Base-by-base conservation (phyloP, 1,140 invertebrate genomes). In the Dinothrombium tinctorium region DNA sequence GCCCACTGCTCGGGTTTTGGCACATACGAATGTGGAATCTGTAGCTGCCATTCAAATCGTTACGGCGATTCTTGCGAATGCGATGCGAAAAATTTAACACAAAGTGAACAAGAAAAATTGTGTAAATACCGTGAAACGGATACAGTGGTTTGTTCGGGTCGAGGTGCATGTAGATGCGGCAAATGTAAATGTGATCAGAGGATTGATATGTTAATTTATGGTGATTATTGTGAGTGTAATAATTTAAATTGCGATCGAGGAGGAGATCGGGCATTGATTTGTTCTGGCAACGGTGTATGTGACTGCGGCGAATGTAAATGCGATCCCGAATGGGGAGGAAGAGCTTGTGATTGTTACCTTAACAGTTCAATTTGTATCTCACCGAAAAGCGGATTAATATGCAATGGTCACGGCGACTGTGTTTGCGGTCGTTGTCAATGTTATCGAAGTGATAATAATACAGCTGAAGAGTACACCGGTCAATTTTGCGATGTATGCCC, bases 401-500 rank as follows among this genome's bases (percentile, higher is more conserved):
- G 81, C 60, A 76, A 74, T 43, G 43, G 74, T 2, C 65, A 82
- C 57, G 87, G 87, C 11, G 64, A 56, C 59, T 59, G 67, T 64
- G 66, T 70, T 17, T 94, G 90, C 76, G 80, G 86, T 2, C 67
- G 72, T 48, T 98, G 90, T 56, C 68, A 69, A 28, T 96, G 89
- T 53, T 8, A 28, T 8, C 26, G 26, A 28, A 8, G 7, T 8
- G 7, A 28, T 8, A n/a, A n/a, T n/a, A n/a, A n/a, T n/a, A n/a
- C 26, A 7, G 26, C 7, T 28, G 26, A 28, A 28, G n/a, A 8
- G n/a, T 28, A n/a, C 7, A 28, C 26, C n/a, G 26, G 26, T 28
- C 26, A n/a, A 28, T n/a, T 8, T 45, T 99, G 92, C 60, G 82
- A 96, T 52, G 81, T 84, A 47, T 96, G 89, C 55, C 78, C 83